A percentile compares a stretch with the other conserved stretches of the same genome.
Evolutionary conservation across 2,797 vertebrate species (phyloP).

Genomic region (Cuniculus paca): DNA sequence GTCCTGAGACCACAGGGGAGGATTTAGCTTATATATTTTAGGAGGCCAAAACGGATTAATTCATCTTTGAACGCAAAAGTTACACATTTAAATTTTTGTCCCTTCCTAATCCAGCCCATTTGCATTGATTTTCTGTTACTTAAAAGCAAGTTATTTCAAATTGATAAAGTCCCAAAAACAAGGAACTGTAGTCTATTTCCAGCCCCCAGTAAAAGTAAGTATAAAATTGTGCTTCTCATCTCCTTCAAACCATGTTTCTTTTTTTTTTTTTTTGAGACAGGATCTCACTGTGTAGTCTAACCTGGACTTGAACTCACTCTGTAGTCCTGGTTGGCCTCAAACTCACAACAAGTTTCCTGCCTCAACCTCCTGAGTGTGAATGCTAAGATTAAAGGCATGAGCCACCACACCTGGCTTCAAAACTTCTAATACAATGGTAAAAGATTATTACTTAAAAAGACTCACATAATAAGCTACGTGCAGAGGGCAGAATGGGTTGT

Average conservation of each 20-base stretch:
- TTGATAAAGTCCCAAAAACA: background rate
- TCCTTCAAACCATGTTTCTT: background rate
- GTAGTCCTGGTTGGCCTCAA: background rate
- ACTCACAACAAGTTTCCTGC: background rate
- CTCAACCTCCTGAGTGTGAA: background rate
- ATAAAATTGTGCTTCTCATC: background rate
- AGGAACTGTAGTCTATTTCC: background rate
- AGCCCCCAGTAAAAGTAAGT: background rate
- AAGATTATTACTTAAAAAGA: background rate
- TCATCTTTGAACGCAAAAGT: background rate
- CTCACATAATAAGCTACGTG: background rate
- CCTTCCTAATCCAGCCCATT: background rate
- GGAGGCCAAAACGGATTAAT: background rate
- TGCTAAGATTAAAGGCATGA: background rate
- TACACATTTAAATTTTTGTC: background rate
- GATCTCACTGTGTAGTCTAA: background rate
- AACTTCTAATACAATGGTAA: background rate
- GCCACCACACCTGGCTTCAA: background rate
- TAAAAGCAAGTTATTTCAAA: background rate
- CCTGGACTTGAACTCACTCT: background rate
- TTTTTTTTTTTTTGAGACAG: background rate
- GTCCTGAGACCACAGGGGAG: background rate
- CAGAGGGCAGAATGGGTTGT: background rate
- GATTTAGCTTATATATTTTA: background rate
- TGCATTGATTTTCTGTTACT: background rate